Conservation (phyloP, 1,140 invertebrate genomes). For the Triops cancriformis region DNA sequence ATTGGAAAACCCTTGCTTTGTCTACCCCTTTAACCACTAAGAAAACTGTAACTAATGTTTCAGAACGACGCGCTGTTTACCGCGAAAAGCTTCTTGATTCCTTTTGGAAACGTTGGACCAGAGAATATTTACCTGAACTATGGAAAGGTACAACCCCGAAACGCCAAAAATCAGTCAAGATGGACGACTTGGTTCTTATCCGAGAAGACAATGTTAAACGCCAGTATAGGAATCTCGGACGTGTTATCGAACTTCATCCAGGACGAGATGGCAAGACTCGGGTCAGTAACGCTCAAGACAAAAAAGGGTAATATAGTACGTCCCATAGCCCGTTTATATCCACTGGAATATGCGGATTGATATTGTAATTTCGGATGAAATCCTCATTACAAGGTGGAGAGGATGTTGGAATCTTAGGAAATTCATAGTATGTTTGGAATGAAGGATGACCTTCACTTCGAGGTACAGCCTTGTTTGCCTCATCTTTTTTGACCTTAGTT, state of each 20-base stretch:
- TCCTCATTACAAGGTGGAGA: background rate
- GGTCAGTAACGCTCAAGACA: constrained; percentile 32
- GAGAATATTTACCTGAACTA: background rate
- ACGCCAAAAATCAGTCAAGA: background rate
- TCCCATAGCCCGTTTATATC: background rate
- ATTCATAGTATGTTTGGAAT: too few species aligned
- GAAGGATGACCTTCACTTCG: too few species aligned
- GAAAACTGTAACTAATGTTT: background rate
- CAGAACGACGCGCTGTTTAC: background rate
- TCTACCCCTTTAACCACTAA: background rate
- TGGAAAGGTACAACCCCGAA: background rate
- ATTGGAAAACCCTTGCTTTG: background rate
- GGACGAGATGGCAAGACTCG: constrained; percentile 32
- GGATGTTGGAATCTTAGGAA: background rate
- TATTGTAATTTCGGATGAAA: background rate
- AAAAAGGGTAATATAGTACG: constrained; percentile 14
- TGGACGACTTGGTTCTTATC: background rate
- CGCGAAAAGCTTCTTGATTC: background rate
- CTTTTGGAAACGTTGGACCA: constrained; percentile 10
- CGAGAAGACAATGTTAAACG: background rate
- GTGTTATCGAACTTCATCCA: constrained; percentile 29
- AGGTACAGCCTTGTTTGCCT: too few species aligned
- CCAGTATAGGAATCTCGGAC: constrained; percentile 33
- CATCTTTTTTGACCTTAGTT: too few species aligned
- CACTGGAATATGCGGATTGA: background rate